Conservation (phyloP, 1,140 invertebrate genomes). For the Pseudobourletiella spinata region DNA sequence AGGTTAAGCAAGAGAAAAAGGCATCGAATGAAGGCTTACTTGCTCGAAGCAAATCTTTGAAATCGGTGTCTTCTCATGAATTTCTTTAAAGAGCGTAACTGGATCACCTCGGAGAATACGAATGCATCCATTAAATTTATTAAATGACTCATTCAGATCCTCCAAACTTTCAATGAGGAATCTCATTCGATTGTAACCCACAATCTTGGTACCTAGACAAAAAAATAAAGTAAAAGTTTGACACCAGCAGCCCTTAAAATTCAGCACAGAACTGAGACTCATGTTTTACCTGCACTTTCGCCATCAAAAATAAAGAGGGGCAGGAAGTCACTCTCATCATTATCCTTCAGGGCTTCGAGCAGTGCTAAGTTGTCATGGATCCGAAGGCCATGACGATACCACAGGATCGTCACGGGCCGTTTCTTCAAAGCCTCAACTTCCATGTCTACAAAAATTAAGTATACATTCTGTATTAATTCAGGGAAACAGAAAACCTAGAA, state of each 20-base stretch:
- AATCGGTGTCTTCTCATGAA: conserved; percentile 49
- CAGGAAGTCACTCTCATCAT: conserved; percentile 37
- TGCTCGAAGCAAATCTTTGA: conserved; percentile 54
- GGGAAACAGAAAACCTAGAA: no score
- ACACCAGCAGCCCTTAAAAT: neutral
- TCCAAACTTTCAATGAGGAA: conserved; percentile 61
- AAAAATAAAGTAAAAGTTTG: neutral
- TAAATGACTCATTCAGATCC: conserved; percentile 55
- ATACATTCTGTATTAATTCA: no score
- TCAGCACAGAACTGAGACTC: neutral
- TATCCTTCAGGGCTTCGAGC: conserved; percentile 42
- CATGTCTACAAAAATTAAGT: no score
- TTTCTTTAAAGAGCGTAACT: conserved; percentile 48
- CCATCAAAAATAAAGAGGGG: conserved; percentile 66
- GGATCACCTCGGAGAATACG: conserved; percentile 57
- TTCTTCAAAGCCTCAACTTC: conserved; percentile 6
- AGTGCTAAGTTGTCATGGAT: conserved; percentile 65
- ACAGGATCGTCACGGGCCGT: conserved; percentile 44
- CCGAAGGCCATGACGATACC: conserved; percentile 64
- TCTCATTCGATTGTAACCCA: conserved; percentile 58
- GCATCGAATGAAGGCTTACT: no score
- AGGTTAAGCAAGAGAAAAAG: no score
- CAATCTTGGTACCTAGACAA: conserved; percentile 49
- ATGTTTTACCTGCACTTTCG: conserved; percentile 57
- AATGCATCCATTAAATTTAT: conserved; percentile 50